phyloP scores from a whole-genome alignment of 2,888 invertebrate species.

The Ophion costatus region DNA sequence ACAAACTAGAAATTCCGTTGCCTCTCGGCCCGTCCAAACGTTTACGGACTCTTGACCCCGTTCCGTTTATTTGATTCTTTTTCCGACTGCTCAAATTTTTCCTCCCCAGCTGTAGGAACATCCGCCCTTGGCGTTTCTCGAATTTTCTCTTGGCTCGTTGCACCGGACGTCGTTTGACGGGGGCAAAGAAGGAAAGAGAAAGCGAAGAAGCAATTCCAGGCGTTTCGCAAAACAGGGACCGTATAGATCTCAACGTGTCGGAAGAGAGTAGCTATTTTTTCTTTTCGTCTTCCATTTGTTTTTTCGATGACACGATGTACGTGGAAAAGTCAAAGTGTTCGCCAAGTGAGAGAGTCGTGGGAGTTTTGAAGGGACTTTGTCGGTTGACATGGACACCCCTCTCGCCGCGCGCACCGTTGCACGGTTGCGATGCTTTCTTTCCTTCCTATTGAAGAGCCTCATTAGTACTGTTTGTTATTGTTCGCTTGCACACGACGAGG shows the following conservation, averaged over 20 bases:
- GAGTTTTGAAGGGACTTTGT: slow-evolving; percentile 61
- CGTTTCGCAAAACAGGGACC: slow-evolving; percentile 31
- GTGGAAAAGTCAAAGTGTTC: slow-evolving; percentile 58
- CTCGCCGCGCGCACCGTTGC: slow-evolving; percentile 25
- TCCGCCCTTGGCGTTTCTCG: slow-evolving; percentile 54
- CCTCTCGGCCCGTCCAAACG: slow-evolving; percentile 50
- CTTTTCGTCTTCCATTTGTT: background rate
- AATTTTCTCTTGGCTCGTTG: slow-evolving; percentile 28
- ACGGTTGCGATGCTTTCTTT: slow-evolving; percentile 60
- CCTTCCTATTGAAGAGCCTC: slow-evolving; percentile 82
- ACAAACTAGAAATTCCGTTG: slow-evolving; percentile 51
- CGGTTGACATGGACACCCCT: slow-evolving; percentile 50
- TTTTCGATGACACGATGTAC: slow-evolving; percentile 58
- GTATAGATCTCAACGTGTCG: slow-evolving; percentile 49
- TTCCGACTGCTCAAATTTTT: slow-evolving; percentile 60
- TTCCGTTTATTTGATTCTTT: slow-evolving; percentile 60
- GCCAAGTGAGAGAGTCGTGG: slow-evolving; percentile 45
- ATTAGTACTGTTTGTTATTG: slow-evolving; percentile 83
- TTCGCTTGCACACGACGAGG: slow-evolving; percentile 79
- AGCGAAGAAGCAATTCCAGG: slow-evolving; percentile 20
- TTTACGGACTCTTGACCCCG: slow-evolving; percentile 63
- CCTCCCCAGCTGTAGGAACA: slow-evolving; percentile 24
- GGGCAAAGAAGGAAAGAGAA: slow-evolving; percentile 3
- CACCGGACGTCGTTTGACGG: background rate
- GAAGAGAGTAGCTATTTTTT: slow-evolving; percentile 30